A percentile compares a stretch with the other conserved stretches of the same genome.
Conservation (phyloP, 2,113 vertebrate species). For the Campylomormyrus tamandua region DNA sequence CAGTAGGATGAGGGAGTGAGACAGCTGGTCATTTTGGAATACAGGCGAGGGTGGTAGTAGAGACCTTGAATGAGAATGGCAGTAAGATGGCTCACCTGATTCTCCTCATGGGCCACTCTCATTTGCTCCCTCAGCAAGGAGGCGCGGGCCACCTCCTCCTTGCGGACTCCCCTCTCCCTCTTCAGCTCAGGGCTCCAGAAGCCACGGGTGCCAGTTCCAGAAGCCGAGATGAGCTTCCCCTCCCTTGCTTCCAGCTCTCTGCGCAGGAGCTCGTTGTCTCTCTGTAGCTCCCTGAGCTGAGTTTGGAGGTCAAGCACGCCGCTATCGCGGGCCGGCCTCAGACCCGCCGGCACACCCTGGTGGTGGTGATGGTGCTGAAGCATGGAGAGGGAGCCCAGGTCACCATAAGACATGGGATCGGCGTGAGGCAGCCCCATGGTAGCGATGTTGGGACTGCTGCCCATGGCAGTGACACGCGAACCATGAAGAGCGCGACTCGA, state of each 20-base stretch:
- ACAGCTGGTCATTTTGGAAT: neutral
- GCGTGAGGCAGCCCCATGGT: slow-evolving; percentile 72
- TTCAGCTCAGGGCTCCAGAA: slow-evolving; percentile 92
- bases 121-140: slow-evolving; percentile 81
- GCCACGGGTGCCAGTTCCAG: slow-evolving; percentile 80
- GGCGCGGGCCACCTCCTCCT: slow-evolving; percentile 79
- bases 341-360: slow-evolving; percentile 66
- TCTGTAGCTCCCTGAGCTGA: slow-evolving; percentile 84
- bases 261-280: slow-evolving; percentile 82
- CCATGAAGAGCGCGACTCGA: slow-evolving; percentile 76
- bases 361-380: slow-evolving; percentile 52
- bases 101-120: slow-evolving; percentile 80
- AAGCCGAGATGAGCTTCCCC: slow-evolving; percentile 63
- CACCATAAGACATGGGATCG: slow-evolving; percentile 70
- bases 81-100: slow-evolving; percentile 70
- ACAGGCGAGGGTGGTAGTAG: neutral
- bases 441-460: slow-evolving; percentile 90
- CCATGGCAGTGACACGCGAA: slow-evolving; percentile 72
- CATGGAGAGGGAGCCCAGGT: slow-evolving; percentile 67
- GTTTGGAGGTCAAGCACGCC: slow-evolving; percentile 76
- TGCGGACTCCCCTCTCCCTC: slow-evolving; percentile 75
- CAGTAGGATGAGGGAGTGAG: neutral
- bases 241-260: slow-evolving; percentile 85
- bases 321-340: slow-evolving; percentile 65
- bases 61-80: neutral